phyloP scores from a whole-genome alignment of 2,113 vertebrate species.

The Callionymus lyra region DNA sequence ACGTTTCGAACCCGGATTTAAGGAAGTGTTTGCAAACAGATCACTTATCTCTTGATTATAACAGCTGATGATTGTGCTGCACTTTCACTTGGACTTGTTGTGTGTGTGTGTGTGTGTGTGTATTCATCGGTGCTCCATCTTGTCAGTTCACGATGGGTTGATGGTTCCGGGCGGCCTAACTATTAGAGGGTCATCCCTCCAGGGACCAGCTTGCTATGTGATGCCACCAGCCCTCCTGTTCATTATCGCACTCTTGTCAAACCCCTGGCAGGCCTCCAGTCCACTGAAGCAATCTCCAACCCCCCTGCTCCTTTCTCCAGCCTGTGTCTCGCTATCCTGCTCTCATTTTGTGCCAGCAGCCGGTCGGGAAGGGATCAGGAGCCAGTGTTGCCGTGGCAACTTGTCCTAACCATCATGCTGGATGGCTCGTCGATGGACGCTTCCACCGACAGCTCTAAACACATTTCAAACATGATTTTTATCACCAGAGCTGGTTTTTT shows the following conservation, averaged over 20 bases:
- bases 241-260: conserved; percentile 40
- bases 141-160: conserved; percentile 15
- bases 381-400: conserved; percentile 56
- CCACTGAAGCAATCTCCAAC: conserved; percentile 2
- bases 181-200: conserved; percentile 22
- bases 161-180: conserved; percentile 19
- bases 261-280: conserved; percentile 34
- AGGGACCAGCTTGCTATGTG: conserved; percentile 5
- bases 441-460: conserved; percentile 9
- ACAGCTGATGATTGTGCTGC: too few relatives aligned
- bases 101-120: conserved; percentile 1
- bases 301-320: conserved; percentile 9
- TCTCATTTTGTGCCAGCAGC: conserved; percentile 41
- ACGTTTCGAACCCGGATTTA: too few relatives aligned
- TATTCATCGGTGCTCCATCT: conserved; percentile 2
- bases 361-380: conserved; percentile 39
- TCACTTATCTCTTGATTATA: too few relatives aligned
- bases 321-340: conserved; percentile 18
- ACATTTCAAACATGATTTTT: conserved; percentile 2
- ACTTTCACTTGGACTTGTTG: too few relatives aligned
- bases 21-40: too few relatives aligned
- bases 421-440: conserved; percentile 37
- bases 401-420: conserved; percentile 32
- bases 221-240: conserved; percentile 18
- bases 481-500: background rate